Evolutionary conservation across 1,140 invertebrate genomes (phyloP).

Genomic region (Brachystomella parvula): DNA sequence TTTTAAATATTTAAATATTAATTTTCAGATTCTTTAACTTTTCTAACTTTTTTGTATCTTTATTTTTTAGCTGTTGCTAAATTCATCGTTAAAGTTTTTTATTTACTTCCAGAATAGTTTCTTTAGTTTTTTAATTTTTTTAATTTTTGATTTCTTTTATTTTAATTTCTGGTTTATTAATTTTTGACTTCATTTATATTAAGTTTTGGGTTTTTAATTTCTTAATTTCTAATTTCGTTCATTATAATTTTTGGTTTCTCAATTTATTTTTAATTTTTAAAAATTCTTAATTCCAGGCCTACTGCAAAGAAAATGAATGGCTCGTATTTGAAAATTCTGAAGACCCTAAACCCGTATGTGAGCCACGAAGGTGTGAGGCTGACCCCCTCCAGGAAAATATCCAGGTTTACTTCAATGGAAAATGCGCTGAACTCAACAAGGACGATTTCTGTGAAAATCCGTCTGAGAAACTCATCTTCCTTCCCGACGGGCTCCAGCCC

Average conservation of each 20-base stretch:
- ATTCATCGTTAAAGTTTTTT: too few species aligned
- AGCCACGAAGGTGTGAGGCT: not conserved
- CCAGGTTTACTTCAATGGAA: not conserved
- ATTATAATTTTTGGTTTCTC: too few species aligned
- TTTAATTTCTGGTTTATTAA: not conserved
- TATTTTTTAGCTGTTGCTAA: too few species aligned
- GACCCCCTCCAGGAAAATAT: not conserved
- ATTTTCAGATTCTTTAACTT: too few species aligned
- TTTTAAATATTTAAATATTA: too few species aligned
- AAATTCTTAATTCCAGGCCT: not conserved
- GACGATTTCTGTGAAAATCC: not conserved
- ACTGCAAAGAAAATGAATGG: not conserved
- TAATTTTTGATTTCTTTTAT: not conserved
- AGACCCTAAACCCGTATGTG: not conserved
- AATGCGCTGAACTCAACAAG: not conserved
- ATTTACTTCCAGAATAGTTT: too few species aligned
- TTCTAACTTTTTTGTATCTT: too few species aligned
- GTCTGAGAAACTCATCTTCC: not conserved
- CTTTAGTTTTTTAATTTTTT: not conserved
- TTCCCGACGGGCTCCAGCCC: not conserved
- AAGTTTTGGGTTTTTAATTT: too few species aligned
- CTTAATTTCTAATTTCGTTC: not conserved
- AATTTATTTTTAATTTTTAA: too few species aligned
- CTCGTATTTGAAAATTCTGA: not conserved
- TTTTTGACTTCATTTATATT: not conserved